phyloP scores from a whole-genome alignment of 2,113 vertebrate species.

The Poicephalus meyeri region DNA sequence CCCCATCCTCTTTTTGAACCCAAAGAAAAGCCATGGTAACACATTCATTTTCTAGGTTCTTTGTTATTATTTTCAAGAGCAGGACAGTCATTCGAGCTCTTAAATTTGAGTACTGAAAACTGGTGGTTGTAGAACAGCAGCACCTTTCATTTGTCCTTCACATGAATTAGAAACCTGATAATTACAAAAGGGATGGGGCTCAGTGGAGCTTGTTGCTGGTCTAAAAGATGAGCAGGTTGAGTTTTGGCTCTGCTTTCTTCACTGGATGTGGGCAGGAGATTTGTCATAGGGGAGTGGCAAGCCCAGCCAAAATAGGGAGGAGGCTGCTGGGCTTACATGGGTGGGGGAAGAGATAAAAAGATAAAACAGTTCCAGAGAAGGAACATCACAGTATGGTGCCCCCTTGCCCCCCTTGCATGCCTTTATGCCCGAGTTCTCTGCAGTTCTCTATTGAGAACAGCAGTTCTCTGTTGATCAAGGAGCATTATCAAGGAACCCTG shows the following conservation, averaged over 20 bases:
- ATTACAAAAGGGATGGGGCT: conserved; percentile 48
- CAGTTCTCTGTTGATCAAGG: neutral
- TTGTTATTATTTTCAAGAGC: conserved; percentile 52
- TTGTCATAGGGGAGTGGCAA: neutral
- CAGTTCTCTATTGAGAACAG: neutral
- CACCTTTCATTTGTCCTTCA: conserved; percentile 64
- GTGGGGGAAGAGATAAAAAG: conserved; percentile 32
- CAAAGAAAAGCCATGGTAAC: conserved; percentile 23
- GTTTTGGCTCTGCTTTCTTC: conserved; percentile 36
- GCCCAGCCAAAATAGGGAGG: neutral
- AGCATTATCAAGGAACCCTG: neutral
- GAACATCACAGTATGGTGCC: conserved; percentile 44
- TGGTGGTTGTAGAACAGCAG: conserved; percentile 42
- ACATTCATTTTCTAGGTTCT: conserved; percentile 40
- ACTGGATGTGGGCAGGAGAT: neutral
- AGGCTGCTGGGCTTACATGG: neutral
- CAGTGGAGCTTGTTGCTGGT: conserved; percentile 62
- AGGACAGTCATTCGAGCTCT: conserved; percentile 8
- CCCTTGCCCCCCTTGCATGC: neutral
- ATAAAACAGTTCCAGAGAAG: conserved; percentile 56
- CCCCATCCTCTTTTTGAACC: neutral
- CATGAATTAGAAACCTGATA: conserved; percentile 51
- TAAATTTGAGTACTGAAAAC: conserved; percentile 44
- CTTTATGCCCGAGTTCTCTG: neutral
- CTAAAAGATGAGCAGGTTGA: conserved; percentile 38